A percentile compares a stretch with the other conserved stretches of the same genome.
Evolutionary conservation across 2,797 vertebrate species (phyloP).

Genomic region (Poecilia wingei): DNA sequence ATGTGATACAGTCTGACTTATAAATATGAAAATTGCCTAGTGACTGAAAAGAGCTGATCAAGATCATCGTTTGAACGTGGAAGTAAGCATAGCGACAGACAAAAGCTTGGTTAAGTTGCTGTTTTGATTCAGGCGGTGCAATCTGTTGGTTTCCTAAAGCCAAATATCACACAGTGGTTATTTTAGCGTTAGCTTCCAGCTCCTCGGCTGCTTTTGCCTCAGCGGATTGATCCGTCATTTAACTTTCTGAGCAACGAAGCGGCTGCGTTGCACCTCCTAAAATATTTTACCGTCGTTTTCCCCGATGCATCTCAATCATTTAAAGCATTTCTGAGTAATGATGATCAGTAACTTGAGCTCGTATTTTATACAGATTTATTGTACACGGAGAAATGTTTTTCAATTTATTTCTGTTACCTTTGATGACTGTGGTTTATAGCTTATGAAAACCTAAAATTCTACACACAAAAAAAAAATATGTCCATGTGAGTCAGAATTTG

Average conservation of each 20-base stretch:
- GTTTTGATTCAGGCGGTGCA: constrained; percentile 65
- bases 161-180: constrained; percentile 57
- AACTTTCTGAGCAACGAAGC: constrained; percentile 69
- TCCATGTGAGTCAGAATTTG: neutral
- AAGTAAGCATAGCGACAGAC: constrained; percentile 22
- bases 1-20: constrained; percentile 82
- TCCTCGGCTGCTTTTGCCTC: constrained; percentile 30
- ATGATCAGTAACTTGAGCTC: neutral
- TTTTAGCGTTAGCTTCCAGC: constrained; percentile 41
- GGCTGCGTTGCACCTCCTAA: constrained; percentile 68
- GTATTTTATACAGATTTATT: neutral
- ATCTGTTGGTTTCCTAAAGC: constrained; percentile 69
- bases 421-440: neutral
- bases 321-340: neutral
- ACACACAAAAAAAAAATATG: neutral
- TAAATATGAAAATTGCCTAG: constrained; percentile 84
- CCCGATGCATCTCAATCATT: neutral
- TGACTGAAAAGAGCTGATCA: constrained; percentile 79
- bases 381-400: neutral
- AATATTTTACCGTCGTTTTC: constrained; percentile 25
- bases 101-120: constrained; percentile 50
- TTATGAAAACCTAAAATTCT: neutral
- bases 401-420: neutral
- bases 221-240: constrained; percentile 42
- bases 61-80: constrained; percentile 41